phyloP scores from a whole-genome alignment of 2,888 invertebrate genomes.

The Eulithis testata region DNA sequence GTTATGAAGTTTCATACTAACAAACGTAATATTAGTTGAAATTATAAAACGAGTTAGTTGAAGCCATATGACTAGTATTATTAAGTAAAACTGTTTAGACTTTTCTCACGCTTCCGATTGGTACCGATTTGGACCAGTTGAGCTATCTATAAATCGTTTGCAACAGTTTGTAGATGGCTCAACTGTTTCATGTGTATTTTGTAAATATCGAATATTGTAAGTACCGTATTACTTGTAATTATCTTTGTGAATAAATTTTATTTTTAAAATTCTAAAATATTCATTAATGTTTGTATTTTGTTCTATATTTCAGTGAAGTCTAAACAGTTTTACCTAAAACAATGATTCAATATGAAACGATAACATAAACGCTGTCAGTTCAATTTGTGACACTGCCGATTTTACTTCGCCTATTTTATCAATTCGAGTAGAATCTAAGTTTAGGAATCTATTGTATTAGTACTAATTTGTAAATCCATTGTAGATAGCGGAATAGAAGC shows the following conservation, averaged over 20 bases:
- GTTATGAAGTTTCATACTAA: conserved; percentile 27
- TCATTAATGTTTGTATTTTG: neutral
- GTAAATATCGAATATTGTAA: too few relatives aligned
- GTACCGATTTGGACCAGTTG: too few relatives aligned
- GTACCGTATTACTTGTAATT: too few relatives aligned
- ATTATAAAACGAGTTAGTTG: conserved; percentile 41
- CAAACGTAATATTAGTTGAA: conserved; percentile 32
- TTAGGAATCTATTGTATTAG: conserved; percentile 9
- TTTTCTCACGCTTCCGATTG: neutral
- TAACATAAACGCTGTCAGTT: conserved; percentile 23
- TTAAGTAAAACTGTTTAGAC: conserved; percentile 38
- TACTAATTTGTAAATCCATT: conserved; percentile 25
- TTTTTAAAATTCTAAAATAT: too few relatives aligned
- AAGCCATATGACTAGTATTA: conserved; percentile 62
- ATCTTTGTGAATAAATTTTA: too few relatives aligned
- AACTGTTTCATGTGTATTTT: too few relatives aligned
- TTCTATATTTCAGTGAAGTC: conserved; percentile 4
- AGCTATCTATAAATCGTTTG: too few relatives aligned
- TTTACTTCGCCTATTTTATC: neutral
- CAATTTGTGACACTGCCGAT: conserved; percentile 34
- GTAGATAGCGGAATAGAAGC: conserved; percentile 11
- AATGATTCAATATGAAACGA: conserved; percentile 28
- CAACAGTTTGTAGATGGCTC: too few relatives aligned
- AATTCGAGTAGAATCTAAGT: neutral
- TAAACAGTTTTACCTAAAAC: conserved; percentile 27